Conservation (phyloP, 2,797 vertebrate genomes). For the Acanthurus leucopareius region DNA sequence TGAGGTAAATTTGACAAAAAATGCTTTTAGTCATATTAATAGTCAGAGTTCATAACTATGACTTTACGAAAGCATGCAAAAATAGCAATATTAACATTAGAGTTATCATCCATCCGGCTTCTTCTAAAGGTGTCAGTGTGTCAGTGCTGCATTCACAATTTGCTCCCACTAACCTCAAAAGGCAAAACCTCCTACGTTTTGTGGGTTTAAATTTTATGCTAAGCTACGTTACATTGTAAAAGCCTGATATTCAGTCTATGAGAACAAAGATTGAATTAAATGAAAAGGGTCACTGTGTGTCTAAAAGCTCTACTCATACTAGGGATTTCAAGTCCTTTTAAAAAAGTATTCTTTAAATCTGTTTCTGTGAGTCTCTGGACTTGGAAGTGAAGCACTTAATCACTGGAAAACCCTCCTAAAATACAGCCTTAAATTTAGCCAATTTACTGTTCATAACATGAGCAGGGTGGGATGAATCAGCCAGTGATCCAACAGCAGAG, state of each 20-base stretch:
- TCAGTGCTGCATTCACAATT: neutral
- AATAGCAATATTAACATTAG: too few species aligned
- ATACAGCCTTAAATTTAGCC: constrained; percentile 29
- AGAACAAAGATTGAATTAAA: neutral
- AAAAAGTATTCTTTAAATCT: neutral
- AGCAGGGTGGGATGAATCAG: constrained; percentile 48
- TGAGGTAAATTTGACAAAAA: too few species aligned
- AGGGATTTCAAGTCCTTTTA: neutral
- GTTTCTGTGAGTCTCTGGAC: neutral
- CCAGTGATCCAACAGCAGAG: constrained; percentile 36
- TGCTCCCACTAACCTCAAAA: neutral
- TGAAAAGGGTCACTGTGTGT: neutral
- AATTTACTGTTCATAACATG: constrained; percentile 13
- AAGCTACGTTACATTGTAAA: neutral
- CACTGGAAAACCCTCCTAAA: neutral
- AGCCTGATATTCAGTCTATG: neutral
- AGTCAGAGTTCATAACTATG: too few species aligned
- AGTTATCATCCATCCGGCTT: too few species aligned
- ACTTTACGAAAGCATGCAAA: too few species aligned
- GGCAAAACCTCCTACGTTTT: neutral
- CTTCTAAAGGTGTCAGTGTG: neutral
- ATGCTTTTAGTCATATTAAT: too few species aligned
- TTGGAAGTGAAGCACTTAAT: neutral
- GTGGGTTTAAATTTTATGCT: neutral
- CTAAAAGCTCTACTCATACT: neutral